Percentiles rank a stretch among this genome's conserved stretches.
These are phyloP conservation scores for Serrognathus titanus DNA, from an alignment of 2,888 invertebrate genomes.

Conservation along the genomic window DNA sequence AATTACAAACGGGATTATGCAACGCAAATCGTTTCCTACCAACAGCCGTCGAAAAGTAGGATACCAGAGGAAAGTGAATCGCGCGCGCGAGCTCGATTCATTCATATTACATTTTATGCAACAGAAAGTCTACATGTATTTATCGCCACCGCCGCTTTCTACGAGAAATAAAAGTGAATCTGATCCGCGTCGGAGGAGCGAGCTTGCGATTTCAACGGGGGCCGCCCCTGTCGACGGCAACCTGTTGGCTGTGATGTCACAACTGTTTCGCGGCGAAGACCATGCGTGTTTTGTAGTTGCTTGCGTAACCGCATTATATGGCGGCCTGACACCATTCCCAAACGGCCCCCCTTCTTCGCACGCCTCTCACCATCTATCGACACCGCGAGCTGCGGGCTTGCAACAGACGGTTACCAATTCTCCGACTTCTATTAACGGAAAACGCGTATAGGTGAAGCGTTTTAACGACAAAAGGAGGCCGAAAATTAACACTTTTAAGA, in stretches of 20 bases:
- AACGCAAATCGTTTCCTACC: not conserved
- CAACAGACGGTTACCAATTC: slow-evolving; percentile 20
- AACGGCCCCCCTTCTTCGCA: slow-evolving; percentile 22
- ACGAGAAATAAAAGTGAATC: slow-evolving; percentile 21
- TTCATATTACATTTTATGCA: slow-evolving; percentile 2
- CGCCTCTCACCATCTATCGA: slow-evolving; percentile 3
- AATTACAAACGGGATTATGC: not conserved
- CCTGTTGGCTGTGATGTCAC: slow-evolving; percentile 30
- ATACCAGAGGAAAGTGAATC: slow-evolving; percentile 15
- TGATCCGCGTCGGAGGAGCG: slow-evolving; percentile 8
- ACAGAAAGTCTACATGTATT: not conserved
- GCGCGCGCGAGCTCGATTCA: slow-evolving; percentile 1
- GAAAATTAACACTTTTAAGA: no score
- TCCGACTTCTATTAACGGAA: not conserved
- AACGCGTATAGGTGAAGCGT: no score
- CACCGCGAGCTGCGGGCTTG: slow-evolving; percentile 9
- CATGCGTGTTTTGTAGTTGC: slow-evolving; percentile 27
- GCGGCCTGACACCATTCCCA: slow-evolving; percentile 35
- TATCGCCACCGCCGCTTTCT: slow-evolving; percentile 9
- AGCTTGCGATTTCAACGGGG: slow-evolving; percentile 15
- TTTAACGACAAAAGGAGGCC: no score
- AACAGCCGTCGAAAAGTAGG: slow-evolving; percentile 13
- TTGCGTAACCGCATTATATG: slow-evolving; percentile 31
- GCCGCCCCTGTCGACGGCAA: slow-evolving; percentile 14
- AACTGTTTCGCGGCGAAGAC: slow-evolving; percentile 24